Conservation (phyloP, 2,888 invertebrate genomes). For the Lycaena phlaeas region DNA sequence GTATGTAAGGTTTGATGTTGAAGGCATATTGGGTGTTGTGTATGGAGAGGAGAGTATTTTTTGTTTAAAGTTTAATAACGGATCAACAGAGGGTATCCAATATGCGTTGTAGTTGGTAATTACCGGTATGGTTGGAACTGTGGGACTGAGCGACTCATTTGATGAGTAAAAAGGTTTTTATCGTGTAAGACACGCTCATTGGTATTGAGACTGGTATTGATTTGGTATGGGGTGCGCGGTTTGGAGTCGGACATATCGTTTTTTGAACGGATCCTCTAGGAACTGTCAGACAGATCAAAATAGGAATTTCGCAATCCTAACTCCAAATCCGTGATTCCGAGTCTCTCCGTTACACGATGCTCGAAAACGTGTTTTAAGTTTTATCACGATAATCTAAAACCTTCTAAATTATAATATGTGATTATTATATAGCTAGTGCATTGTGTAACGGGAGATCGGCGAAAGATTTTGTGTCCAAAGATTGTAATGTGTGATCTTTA, state of each 20-base stretch:
- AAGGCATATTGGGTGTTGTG: slow-evolving; percentile 68
- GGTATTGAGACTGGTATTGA: slow-evolving; percentile 54
- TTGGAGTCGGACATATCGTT: slow-evolving; percentile 5
- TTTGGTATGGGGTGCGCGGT: slow-evolving; percentile 25
- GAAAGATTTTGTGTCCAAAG: slow-evolving; percentile 67
- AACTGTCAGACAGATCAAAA: slow-evolving; percentile 2
- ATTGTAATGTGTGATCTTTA: slow-evolving; percentile 64
- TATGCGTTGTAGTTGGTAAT: slow-evolving; percentile 44
- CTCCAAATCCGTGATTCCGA: slow-evolving; percentile 19
- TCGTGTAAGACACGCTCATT: slow-evolving; percentile 65
- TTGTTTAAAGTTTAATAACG: slow-evolving; percentile 8
- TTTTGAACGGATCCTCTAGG: neutral
- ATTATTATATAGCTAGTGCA: slow-evolving; percentile 14
- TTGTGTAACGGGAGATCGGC: slow-evolving; percentile 26
- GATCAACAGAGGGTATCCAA: slow-evolving; percentile 17
- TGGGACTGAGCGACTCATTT: slow-evolving; percentile 65
- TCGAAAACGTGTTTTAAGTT: slow-evolving; percentile 8
- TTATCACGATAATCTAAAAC: neutral
- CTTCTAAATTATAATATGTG: neutral
- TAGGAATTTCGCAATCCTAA: slow-evolving; percentile 1
- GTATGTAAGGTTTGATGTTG: slow-evolving; percentile 47
- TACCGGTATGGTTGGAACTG: slow-evolving; percentile 48
- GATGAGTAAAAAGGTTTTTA: slow-evolving; percentile 58
- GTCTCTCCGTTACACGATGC: slow-evolving; percentile 22
- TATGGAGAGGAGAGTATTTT: slow-evolving; percentile 38